Base-by-base conservation (phyloP, 2,113 vertebrate genomes). In the Xiphorhynchus elegans region DNA sequence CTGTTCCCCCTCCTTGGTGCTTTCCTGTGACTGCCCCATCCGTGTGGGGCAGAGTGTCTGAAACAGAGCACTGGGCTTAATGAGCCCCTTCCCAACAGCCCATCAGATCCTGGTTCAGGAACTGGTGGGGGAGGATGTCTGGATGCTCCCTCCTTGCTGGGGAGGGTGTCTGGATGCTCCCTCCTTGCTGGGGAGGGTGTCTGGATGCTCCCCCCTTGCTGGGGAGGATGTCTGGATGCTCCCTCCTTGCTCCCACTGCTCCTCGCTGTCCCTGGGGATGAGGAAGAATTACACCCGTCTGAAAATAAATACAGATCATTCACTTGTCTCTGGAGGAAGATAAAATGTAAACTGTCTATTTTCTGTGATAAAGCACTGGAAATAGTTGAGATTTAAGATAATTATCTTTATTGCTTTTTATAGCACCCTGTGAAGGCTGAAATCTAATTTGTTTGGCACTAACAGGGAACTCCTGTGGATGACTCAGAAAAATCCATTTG, bases 341-440 rank as follows among this genome's bases (percentile, higher is more conserved):
- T 94, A 67, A 96, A 90, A 84, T 19, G 23, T 86, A 49, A 90
- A 73, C 79, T 72, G 23, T 81, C 92, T 88, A 3, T 92, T 86
- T 96, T 90, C 79, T 90, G 9, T 92, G 90, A 84, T 95, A 89
- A 90, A 89, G 76, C 49, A 42, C 85, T 95, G 83, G 69, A 95
- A 96, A 96, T 94, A 81, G 92, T 87, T 90, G 74, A 76, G 63
- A 95, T 95, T 95, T 83, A 92, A 97, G 96, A 89, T 97, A 89
- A 94, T 94, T 82, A 84, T 96, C 92, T 92, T 96, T 84, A 94
- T 94, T 90, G 92, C 88, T 84, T 94, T 96, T 94, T 93, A 90
- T 94, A 93, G 86, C 93, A 68, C 88, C 85, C 76, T 64, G 33
- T 46, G 35, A 94, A 90, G 76, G 73, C 86, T 84, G 83, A 93